Evolutionary conservation across 35 echinoderm and acorn worm genomes (phyloP).

Genomic region (Apostichopus parvimensis): DNA sequence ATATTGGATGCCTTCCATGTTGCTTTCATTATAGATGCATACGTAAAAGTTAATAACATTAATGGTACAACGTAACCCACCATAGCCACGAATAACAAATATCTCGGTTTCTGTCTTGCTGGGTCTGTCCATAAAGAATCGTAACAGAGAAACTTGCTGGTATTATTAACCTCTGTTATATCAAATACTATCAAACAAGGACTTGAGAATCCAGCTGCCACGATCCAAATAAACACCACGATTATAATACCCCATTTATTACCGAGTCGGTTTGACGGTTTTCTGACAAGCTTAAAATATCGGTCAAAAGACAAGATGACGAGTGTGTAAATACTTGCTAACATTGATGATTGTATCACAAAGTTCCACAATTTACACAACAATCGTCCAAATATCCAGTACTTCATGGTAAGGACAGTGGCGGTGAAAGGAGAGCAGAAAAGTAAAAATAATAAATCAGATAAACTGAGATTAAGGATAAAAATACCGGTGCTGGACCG

Average conservation of each 20-base stretch:
- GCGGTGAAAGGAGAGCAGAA: slow-evolving; percentile 41
- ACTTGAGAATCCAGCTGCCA: slow-evolving; percentile 21
- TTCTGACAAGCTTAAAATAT: slow-evolving; percentile 13
- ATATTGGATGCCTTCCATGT: slow-evolving; percentile 29
- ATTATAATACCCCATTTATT: slow-evolving; percentile 11
- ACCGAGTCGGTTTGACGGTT: not conserved
- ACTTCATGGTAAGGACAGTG: slow-evolving; percentile 11
- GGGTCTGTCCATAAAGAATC: not conserved
- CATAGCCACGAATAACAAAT: slow-evolving; percentile 24
- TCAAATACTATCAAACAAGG: slow-evolving; percentile 27
- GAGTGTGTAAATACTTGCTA: slow-evolving; percentile 43
- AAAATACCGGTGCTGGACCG: slow-evolving; percentile 29
- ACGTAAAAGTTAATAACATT: slow-evolving; percentile 9
- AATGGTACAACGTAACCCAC: slow-evolving; percentile 39
- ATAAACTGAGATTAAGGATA: slow-evolving; percentile 37
- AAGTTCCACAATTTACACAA: slow-evolving; percentile 40
- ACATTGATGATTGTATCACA: slow-evolving; percentile 32
- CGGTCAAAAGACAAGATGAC: slow-evolving; percentile 37
- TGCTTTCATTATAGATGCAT: slow-evolving; percentile 24
- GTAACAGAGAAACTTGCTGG: not conserved
- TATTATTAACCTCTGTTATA: not conserved
- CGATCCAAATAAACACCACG: slow-evolving; percentile 29
- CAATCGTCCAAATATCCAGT: slow-evolving; percentile 29
- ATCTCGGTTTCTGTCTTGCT: slow-evolving; percentile 20
- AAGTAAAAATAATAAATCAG: slow-evolving; percentile 24